These are phyloP conservation scores for Scaeva pyrastri DNA, from an alignment of 2,888 invertebrate species.

Conservation along the genomic window DNA sequence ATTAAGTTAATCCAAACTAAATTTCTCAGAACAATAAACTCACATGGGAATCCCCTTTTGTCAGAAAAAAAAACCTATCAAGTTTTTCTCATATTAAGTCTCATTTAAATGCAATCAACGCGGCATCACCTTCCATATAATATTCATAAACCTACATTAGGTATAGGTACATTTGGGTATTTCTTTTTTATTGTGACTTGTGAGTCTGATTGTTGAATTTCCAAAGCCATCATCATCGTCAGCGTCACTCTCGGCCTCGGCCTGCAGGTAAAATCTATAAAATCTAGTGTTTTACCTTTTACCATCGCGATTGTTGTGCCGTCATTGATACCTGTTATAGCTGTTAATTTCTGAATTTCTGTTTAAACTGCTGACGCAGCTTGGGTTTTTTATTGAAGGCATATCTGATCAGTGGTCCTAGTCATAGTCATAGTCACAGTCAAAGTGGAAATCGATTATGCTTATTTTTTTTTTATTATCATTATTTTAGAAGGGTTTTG, in stretches of 20 bases:
- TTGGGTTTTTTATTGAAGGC: not conserved
- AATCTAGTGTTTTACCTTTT: constrained; percentile 52
- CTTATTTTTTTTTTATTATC: constrained; percentile 23
- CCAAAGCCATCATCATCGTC: constrained; percentile 30
- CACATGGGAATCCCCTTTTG: constrained; percentile 30
- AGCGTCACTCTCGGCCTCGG: not conserved
- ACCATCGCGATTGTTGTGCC: not conserved
- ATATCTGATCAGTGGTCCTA: constrained; percentile 2
- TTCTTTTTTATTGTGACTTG: constrained; percentile 50
- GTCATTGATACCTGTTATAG: constrained; percentile 38
- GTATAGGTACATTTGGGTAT: constrained; percentile 42
- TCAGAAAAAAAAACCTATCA: constrained; percentile 3
- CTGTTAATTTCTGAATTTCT: constrained; percentile 32
- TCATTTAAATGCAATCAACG: constrained; percentile 77
- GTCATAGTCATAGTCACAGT: not conserved
- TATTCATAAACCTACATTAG: not conserved
- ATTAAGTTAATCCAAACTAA: constrained; percentile 19
- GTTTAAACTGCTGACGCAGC: constrained; percentile 46
- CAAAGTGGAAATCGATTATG: not conserved
- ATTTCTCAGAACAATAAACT: constrained; percentile 29
- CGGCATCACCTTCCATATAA: constrained; percentile 56
- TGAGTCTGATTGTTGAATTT: constrained; percentile 9
- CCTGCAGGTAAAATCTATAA: constrained; percentile 56
- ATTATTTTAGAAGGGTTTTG: constrained; percentile 43
- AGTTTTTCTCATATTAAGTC: constrained; percentile 55